These are phyloP conservation scores for Acrossocheilus wenchowensis DNA, from an alignment of 2,797 vertebrate species.

Conservation along the genomic window DNA sequence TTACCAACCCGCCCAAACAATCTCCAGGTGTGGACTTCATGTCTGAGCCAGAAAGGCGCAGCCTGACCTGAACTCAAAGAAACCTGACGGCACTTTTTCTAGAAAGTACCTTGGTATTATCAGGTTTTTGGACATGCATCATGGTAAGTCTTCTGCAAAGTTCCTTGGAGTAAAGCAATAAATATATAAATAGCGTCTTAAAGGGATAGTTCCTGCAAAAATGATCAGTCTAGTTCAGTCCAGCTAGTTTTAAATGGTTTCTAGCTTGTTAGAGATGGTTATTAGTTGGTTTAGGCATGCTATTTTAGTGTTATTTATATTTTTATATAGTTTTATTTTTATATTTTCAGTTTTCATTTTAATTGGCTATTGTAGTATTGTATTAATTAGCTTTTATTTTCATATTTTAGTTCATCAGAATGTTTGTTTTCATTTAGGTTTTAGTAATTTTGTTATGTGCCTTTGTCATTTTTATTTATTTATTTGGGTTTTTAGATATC, in stretches of 20 bases:
- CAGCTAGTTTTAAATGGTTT: background rate
- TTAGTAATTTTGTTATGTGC: no score
- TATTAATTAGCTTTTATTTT: background rate
- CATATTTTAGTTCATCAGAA: background rate
- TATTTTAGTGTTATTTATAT: background rate
- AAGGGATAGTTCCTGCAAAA: background rate
- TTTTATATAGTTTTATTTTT: background rate
- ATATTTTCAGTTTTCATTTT: no score
- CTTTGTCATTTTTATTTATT: no score
- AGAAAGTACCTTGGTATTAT: background rate
- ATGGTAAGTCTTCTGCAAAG: background rate
- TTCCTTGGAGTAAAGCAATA: background rate
- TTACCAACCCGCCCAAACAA: slow-evolving; percentile 59
- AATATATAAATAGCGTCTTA: background rate
- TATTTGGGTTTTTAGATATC: no score
- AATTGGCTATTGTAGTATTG: no score
- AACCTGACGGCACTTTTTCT: slow-evolving; percentile 4
- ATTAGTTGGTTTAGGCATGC: background rate
- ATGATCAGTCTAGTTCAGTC: background rate
- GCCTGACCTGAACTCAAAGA: slow-evolving; percentile 21
- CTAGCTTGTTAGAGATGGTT: background rate
- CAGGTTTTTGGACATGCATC: background rate
- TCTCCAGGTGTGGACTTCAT: slow-evolving; percentile 67
- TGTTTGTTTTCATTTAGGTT: background rate
- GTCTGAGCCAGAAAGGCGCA: slow-evolving; percentile 53